Conservation (phyloP, 2,113 vertebrate genomes). For the Mystacornis crossleyi region DNA sequence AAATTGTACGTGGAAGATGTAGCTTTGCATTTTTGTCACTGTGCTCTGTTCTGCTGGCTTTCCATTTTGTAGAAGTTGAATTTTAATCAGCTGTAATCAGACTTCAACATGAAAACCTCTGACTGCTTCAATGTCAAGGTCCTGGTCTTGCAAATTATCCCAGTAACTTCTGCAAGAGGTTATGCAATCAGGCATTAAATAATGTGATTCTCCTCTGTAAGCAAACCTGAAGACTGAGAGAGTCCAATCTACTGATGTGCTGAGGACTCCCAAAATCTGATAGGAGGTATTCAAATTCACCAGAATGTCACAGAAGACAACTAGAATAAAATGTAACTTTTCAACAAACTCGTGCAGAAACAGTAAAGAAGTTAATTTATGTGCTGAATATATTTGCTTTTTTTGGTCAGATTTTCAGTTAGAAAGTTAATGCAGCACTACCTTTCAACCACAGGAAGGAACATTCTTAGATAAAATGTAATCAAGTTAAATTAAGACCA, state of each 20-base stretch:
- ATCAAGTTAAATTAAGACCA: not conserved
- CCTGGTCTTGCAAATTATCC: not conserved
- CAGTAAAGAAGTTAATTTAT: not conserved
- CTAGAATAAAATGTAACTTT: not conserved
- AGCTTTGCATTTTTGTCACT: not conserved
- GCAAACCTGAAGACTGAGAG: not conserved
- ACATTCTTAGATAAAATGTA: not conserved
- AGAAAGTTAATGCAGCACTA: not conserved
- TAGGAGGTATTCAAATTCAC: not conserved
- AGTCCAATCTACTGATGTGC: not conserved
- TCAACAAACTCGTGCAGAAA: not conserved
- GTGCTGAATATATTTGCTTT: not conserved
- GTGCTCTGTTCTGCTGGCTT: not conserved
- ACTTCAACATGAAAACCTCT: not conserved
- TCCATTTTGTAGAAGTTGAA: not conserved
- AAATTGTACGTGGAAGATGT: fast-evolving
- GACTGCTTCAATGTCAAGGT: not conserved
- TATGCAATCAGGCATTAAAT: not conserved
- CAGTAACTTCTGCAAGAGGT: not conserved
- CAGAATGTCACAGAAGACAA: not conserved
- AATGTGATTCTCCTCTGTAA: not conserved
- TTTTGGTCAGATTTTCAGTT: not conserved
- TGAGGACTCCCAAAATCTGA: not conserved
- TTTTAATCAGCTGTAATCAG: not conserved
- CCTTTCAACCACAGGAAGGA: not conserved